phyloP scores from a whole-genome alignment of 2,113 vertebrate species.

The Saimiri boliviensis region DNA sequence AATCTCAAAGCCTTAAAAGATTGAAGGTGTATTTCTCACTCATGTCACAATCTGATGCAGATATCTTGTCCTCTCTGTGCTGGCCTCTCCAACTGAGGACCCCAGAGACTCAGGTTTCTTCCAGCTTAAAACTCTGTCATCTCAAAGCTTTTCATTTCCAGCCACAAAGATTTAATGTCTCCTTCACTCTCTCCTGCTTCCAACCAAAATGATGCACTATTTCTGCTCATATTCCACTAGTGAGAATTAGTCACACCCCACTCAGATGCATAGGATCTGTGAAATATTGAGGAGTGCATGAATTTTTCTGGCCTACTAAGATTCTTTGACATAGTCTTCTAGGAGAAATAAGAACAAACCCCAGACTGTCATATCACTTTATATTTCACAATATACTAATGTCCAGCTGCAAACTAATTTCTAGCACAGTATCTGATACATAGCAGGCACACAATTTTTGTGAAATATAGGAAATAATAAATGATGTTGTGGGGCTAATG shows the following conservation, averaged over 20 bases:
- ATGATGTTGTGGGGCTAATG: neutral
- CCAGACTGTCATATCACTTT: neutral
- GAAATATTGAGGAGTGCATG: neutral
- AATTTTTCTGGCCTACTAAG: neutral
- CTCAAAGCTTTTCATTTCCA: neutral
- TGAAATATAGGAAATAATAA: conserved; percentile 15
- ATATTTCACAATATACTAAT: conserved; percentile 20
- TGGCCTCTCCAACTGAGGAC: neutral
- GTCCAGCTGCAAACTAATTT: neutral
- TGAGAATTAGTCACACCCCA: neutral
- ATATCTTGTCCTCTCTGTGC: neutral
- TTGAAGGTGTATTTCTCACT: neutral
- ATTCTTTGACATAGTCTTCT: neutral
- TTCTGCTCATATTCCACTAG: neutral
- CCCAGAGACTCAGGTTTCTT: neutral
- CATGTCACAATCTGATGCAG: neutral
- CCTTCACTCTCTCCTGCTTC: neutral
- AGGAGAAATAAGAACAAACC: neutral
- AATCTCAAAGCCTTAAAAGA: neutral
- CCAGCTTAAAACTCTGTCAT: neutral
- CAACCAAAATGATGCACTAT: neutral
- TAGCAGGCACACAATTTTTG: neutral
- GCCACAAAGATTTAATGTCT: neutral
- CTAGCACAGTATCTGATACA: neutral
- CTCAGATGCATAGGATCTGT: neutral